Base-by-base conservation (phyloP, 2,888 invertebrate species). In the Philonicus albiceps region DNA sequence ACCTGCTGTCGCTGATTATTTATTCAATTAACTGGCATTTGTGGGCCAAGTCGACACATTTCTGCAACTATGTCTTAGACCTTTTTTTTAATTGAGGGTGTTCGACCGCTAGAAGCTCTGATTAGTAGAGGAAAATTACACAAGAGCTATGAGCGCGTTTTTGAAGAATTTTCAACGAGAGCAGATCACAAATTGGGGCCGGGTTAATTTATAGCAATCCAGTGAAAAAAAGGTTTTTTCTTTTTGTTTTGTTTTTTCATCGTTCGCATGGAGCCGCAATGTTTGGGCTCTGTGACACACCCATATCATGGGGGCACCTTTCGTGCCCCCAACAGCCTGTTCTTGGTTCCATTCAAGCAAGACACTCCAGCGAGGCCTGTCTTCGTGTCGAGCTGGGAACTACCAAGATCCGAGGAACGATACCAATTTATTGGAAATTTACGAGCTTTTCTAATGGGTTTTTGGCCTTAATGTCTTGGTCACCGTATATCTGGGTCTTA, bases 91-190 rank as follows among this genome's bases (percentile, higher is more conserved):
- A 83, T 83, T 64, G 64, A 83, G 27, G 64, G 30, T 34, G 22
- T 83, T 3, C 31, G 13, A 13, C 64, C 31, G 22, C 4, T 64
- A 19, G 37, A 22, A 19, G 19, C 81, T 83, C 64, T 34, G 81
- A 83, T 83, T 83, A 83, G 37, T 83, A 83, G 37, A 64, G 13
- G 64, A 83, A 64, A 19, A 64, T 83, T 83, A 64, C 81, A 55
- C 81, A 83, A 83, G 34, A n/a, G 7, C 13, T 34, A 11, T 13
- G 40, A 43, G 81, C 34, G 53, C 53, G 64, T 34, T 81, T 81
- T 55, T 83, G 64, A 81, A 30, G 81, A 64, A 83, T 83, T 83
- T 43, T 64, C 81, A 83, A 83, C 64, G 81, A 83, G 64, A 64
- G 37, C 37, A 64, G 19, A 83, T 64, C 34, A 27, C 34, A 64